Base-by-base conservation (phyloP, 2,797 vertebrate species). In the Acestrorhynchus altus region DNA sequence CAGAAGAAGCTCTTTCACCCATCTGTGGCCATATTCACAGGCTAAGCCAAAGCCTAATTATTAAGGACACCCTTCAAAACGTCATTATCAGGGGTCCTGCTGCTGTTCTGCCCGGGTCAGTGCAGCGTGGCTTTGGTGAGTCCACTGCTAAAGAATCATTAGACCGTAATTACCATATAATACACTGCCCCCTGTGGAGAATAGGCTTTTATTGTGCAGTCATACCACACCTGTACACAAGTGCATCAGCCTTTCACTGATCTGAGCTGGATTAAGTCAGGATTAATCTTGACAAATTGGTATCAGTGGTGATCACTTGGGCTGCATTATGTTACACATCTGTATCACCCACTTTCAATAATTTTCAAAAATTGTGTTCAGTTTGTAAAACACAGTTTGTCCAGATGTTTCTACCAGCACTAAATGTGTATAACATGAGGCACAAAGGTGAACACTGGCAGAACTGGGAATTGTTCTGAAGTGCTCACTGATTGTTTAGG, bases 11-110 rank as follows among this genome's bases (percentile, higher is more conserved):
- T 70, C 63, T 63, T 66, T 44, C 4, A 13, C 46, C 47, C 65
- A 74, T 51, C 49, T 72, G 52, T 46, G 18, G 12, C 28, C 74
- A 18, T 60, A 51, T 66, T 72, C 44, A 81, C 20, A 54, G 31
- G 13, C 42, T 71, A 31, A 60, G 71, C 72, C 26, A 77, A 67
- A 44, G 39, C 24, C 54, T 72, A 28, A 71, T 77, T 54, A 54
- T 74, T 65, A 64, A 52, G n/a, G n/a, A 67, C 64, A 64, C 56
- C 18, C 2, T 20, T 28, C 35, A 12, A 57, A 72, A 52, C 57
- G 28, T 52, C 12, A 70, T 66, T 74, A 51, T 39, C 28, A 10
- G 13, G 35, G 26, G 54, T 69, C 47, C 28, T 42, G 31, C 64
- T 54, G 39, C 26, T 39, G 7, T 72, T 69, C 64, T 60, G 40